These are phyloP conservation scores for Perizoma affinitatum DNA, from an alignment of 2,888 invertebrate genomes.

Conservation along the genomic window DNA sequence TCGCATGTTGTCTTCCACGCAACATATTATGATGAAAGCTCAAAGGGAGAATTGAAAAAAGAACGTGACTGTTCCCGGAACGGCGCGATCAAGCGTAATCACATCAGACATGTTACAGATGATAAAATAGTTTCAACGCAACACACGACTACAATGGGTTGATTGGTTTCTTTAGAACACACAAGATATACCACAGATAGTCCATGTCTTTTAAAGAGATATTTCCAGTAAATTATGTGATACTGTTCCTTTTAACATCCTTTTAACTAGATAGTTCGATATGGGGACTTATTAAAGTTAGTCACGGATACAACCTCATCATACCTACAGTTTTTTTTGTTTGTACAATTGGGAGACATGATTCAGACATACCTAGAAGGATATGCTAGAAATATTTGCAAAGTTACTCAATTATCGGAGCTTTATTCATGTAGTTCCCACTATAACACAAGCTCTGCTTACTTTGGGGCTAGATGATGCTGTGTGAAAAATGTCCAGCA, in stretches of 20 bases:
- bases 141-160: neutral
- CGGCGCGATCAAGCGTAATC: neutral
- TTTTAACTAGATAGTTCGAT: too few relatives aligned
- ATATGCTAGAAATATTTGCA: constrained; percentile 10
- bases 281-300: too few relatives aligned
- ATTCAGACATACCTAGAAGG: constrained; percentile 1
- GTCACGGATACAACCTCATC: neutral
- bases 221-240: too few relatives aligned
- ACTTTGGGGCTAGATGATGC: too few relatives aligned
- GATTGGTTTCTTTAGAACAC: too few relatives aligned
- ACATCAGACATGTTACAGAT: constrained; percentile 1
- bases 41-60: neutral
- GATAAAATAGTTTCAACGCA: neutral
- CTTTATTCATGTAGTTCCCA: constrained; percentile 4
- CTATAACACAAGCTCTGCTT: too few relatives aligned
- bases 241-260: too few relatives aligned
- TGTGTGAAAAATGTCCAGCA: too few relatives aligned
- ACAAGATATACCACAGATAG: too few relatives aligned
- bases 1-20: neutral
- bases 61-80: constrained; percentile 1
- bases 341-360: constrained; percentile 8
- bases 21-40: neutral
- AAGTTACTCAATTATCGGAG: constrained; percentile 27
- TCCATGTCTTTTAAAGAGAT: too few relatives aligned
- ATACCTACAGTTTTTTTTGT: constrained; percentile 1